Percentiles rank a stretch among this genome's conserved stretches.
These are phyloP conservation scores for Pammene fasciana DNA, from an alignment of 2,888 invertebrate species.

Conservation along the genomic window DNA sequence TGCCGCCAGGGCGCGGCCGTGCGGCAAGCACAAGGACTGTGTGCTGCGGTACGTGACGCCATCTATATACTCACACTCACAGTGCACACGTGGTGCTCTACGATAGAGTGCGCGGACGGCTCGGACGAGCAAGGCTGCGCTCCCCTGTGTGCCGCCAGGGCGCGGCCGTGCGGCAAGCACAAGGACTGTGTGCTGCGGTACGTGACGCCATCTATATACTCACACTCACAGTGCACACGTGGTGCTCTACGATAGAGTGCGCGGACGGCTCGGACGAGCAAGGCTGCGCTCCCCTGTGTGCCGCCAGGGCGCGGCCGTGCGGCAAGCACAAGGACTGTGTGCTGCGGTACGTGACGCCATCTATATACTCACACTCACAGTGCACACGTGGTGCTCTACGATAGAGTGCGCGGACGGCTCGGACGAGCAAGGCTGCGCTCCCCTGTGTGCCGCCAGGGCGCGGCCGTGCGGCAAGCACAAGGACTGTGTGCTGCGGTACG, in stretches of 20 bases:
- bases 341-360: slow-evolving; percentile 48
- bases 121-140: slow-evolving; percentile 89
- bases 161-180: slow-evolving; percentile 47
- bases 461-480: slow-evolving; percentile 46
- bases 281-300: slow-evolving; percentile 77
- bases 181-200: slow-evolving; percentile 57
- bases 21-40: slow-evolving; percentile 51
- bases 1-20: slow-evolving; percentile 47
- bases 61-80: slow-evolving; percentile 46
- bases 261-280: slow-evolving; percentile 90
- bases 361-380: slow-evolving; percentile 55
- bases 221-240: slow-evolving; percentile 87
- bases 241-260: slow-evolving; percentile 87
- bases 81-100: slow-evolving; percentile 86
- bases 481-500: slow-evolving; percentile 58
- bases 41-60: slow-evolving; percentile 51
- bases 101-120: slow-evolving; percentile 89
- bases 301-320: slow-evolving; percentile 48
- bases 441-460: slow-evolving; percentile 48
- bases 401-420: slow-evolving; percentile 90
- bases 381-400: slow-evolving; percentile 87
- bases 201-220: slow-evolving; percentile 17
- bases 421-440: slow-evolving; percentile 88
- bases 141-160: slow-evolving; percentile 48
- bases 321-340: slow-evolving; percentile 52